Evolutionary conservation across 2,113 vertebrate species (phyloP), one percentile per base, ranked within the genome.

Genomic region (Syngnathoides biaculeatus): DNA sequence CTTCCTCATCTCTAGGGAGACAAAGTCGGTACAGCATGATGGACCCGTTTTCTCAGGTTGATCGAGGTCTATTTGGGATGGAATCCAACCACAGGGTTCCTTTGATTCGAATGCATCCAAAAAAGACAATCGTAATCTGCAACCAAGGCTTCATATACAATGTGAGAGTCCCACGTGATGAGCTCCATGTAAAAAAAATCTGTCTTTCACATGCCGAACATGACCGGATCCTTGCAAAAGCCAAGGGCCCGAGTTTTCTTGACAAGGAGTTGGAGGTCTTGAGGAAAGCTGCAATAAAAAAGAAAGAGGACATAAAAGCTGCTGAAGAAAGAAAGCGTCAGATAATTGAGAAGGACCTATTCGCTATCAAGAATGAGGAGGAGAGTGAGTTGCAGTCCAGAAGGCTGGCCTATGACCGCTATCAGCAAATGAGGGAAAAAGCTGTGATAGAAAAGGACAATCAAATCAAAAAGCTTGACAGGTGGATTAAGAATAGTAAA

Each of bases 101-200:
- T 62, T 1, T 62, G 22, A 62, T 17, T 14, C 39, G 38, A 45
- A 42, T 17, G 39, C 60, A 24, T 15, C 60, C 60, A 8, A 43
- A 62, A 45, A 62, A 62, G 60, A 62, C n/a, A 4, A 42, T 43
- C 10, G 39, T 62, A 2, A 43, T 62, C 60, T 62, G 60, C 40
- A 62, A 62, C 60, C 60, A 42, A 8, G 60, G 60, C 22, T 42
- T 62, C 14, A 26, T 62, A 15, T 62, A 62, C 14, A 62, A 62
- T 9, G 40, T 62, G 22, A 17, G 60, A 43, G 40, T 62, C 3
- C 60, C 60, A 15, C 60, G 22, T 8, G 60, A 62, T 26, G 19
- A 42, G 39, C n/a, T 43, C 13, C 13, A 26, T 4, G 39, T 26
- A 26, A 40, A 26, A 22, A 43, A 14, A 8, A 22, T 62, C 39